A percentile compares a stretch with the other conserved stretches of the same genome.
Conservation (phyloP, 1,140 invertebrate genomes). For the Helicoverpa zea region DNA sequence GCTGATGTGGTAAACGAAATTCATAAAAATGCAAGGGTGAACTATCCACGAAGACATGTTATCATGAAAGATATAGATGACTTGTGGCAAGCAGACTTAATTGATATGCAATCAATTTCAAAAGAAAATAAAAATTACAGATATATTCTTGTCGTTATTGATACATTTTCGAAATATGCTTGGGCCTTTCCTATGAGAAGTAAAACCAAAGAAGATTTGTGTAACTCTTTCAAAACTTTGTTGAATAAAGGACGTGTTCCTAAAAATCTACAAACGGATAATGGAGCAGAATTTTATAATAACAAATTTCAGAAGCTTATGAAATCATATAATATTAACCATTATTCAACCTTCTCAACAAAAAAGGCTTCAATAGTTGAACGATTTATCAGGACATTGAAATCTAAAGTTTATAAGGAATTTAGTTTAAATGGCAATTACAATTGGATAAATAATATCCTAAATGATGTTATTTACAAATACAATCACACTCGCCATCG, state of each 20-base stretch:
- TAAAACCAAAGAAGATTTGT: no score
- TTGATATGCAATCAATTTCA: not conserved
- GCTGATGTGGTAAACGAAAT: conserved; percentile 16
- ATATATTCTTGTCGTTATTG: conserved; percentile 6
- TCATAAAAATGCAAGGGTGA: conserved; percentile 12
- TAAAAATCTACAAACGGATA: conserved; percentile 29
- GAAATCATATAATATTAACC: conserved; percentile 24
- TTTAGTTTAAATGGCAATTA: conserved; percentile 78
- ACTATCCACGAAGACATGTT: not conserved
- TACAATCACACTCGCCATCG: conserved; percentile 83
- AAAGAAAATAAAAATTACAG: conserved; percentile 14
- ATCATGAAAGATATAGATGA: not conserved
- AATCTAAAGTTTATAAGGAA: conserved; percentile 79
- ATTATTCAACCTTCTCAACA: no score
- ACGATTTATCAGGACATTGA: conserved; percentile 74
- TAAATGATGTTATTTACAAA: conserved; percentile 67
- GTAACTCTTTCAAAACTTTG: no score
- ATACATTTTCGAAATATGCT: conserved; percentile 17
- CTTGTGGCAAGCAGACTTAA: no score
- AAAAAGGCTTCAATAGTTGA: no score
- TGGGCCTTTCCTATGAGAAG: no score
- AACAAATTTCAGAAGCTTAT: conserved; percentile 23
- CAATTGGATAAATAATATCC: conserved; percentile 72
- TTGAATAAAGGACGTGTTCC: no score
- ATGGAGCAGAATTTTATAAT: conserved; percentile 24